A percentile compares a stretch with the other conserved stretches of the same genome.
phyloP scores from a whole-genome alignment of 2,113 vertebrate species.

The Orcinus orca region DNA sequence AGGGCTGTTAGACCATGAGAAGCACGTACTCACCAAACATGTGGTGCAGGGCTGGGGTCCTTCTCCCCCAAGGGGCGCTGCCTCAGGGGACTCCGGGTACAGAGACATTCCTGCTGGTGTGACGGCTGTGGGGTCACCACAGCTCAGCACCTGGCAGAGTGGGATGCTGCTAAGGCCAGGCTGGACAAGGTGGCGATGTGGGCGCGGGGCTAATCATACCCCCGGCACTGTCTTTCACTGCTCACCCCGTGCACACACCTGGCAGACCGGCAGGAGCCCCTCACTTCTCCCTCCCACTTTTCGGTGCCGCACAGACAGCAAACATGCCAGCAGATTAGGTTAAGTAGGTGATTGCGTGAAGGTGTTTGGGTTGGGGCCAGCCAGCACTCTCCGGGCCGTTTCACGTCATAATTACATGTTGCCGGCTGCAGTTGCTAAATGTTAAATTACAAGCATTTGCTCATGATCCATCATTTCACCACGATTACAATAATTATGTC shows the following conservation, averaged over 20 bases:
- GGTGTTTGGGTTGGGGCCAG: neutral
- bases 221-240: neutral
- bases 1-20: neutral
- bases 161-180: neutral
- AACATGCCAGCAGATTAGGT: neutral
- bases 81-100: neutral
- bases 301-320: neutral
- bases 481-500: constrained; percentile 46
- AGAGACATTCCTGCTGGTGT: neutral
- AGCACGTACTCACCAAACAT: neutral
- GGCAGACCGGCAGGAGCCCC: neutral
- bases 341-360: neutral
- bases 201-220: neutral
- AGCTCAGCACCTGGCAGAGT: neutral
- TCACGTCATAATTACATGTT: neutral
- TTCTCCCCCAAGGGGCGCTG: neutral
- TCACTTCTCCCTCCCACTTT: neutral
- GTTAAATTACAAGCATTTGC: constrained; percentile 29
- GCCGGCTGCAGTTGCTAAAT: constrained; percentile 32
- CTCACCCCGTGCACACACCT: too few relatives aligned
- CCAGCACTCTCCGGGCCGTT: neutral
- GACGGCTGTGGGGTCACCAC: neutral
- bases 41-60: neutral
- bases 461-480: constrained; percentile 16
- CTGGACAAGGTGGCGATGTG: fast-evolving